A percentile compares a stretch with the other conserved stretches of the same genome.
Evolutionary conservation across 1,140 invertebrate genomes (phyloP).

Genomic region (Ips nitidus): DNA sequence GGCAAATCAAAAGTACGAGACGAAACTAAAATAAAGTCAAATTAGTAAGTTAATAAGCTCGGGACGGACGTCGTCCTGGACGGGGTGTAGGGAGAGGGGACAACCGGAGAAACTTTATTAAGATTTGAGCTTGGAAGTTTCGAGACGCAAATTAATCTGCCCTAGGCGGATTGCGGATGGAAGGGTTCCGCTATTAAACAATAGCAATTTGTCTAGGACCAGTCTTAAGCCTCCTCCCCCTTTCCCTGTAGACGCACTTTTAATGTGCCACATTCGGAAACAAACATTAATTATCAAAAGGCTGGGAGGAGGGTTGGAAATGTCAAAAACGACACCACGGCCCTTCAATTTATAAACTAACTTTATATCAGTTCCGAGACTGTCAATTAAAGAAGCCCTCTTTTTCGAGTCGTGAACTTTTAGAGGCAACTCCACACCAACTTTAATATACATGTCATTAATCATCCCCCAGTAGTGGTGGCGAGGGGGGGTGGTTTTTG

Average conservation of each 20-base stretch:
- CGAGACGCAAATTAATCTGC: conserved; percentile 4
- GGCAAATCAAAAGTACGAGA: neutral
- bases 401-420: conserved; percentile 23
- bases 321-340: conserved; percentile 13
- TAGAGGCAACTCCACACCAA: conserved; percentile 10
- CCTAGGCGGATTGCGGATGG: neutral
- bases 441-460: conserved; percentile 30
- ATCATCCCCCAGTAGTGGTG: conserved; percentile 3
- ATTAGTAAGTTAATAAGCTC: conserved; percentile 5
- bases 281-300: conserved; percentile 20
- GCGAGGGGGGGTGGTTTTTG: conserved; percentile 10
- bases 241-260: no score
- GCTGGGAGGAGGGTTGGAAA: neutral
- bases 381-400: conserved; percentile 27
- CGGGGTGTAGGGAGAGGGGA: no score
- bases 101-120: conserved; percentile 2
- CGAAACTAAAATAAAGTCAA: conserved; percentile 4
- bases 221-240: neutral
- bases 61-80: neutral
- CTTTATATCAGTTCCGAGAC: conserved; percentile 19
- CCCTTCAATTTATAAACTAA: conserved; percentile 25
- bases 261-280: neutral
- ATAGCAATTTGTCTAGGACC: conserved; percentile 3
- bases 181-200: neutral
- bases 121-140: neutral